These are phyloP conservation scores for Poecile atricapillus DNA, from an alignment of 2,113 vertebrate genomes.

Conservation along the genomic window DNA sequence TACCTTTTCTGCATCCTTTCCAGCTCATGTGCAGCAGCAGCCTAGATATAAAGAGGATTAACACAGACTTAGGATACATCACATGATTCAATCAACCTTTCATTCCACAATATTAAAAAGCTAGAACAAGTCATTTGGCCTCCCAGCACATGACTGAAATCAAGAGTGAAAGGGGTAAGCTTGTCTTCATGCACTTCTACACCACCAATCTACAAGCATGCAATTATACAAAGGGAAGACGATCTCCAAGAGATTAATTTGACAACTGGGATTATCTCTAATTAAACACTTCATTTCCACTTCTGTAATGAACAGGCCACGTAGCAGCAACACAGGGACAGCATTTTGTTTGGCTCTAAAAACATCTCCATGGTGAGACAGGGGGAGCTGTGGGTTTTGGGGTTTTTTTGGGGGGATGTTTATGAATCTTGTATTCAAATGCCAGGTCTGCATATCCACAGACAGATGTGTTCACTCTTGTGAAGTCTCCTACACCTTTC, in stretches of 20 bases:
- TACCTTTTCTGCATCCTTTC: slow-evolving; percentile 82
- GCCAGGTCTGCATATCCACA: not conserved
- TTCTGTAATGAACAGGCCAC: not conserved
- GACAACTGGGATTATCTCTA: not conserved
- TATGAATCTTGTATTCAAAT: not conserved
- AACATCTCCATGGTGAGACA: rapidly evolving
- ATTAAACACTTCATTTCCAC: slow-evolving; percentile 3
- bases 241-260: not conserved
- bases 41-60: slow-evolving; percentile 71
- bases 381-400: not conserved
- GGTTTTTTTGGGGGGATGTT: not conserved
- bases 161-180: not conserved
- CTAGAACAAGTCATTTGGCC: slow-evolving; percentile 26
- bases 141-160: slow-evolving; percentile 17
- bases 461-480: not conserved
- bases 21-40: slow-evolving; percentile 72
- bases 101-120: slow-evolving; percentile 45
- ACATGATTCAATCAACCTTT: slow-evolving; percentile 47
- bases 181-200: not conserved
- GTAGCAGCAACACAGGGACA: not conserved
- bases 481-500: not conserved
- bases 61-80: slow-evolving; percentile 48
- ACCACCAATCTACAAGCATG: not conserved
- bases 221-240: not conserved
- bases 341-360: not conserved